These are phyloP conservation scores for Cephus nigrinus DNA, from an alignment of 2,888 invertebrate species.

Conservation along the genomic window DNA sequence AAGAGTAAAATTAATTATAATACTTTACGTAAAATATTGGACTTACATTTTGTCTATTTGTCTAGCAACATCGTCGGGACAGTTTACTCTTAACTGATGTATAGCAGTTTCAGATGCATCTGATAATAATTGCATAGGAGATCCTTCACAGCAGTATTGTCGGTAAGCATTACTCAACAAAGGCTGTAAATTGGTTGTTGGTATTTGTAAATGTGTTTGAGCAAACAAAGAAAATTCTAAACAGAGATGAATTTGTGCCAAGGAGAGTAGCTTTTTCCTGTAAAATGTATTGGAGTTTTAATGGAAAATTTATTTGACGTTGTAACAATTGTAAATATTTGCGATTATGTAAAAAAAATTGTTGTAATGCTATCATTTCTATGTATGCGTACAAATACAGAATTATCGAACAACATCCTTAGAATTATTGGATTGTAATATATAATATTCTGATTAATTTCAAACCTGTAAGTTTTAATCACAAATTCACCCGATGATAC, in stretches of 20 bases:
- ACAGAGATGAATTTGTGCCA: conserved; percentile 53
- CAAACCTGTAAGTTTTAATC: conserved; percentile 24
- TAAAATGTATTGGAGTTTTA: conserved; percentile 17
- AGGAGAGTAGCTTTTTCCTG: conserved; percentile 43
- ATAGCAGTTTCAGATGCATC: conserved; percentile 32
- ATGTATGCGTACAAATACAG: background rate
- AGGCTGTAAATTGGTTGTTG: conserved; percentile 37
- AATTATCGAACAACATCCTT: background rate
- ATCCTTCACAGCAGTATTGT: conserved; percentile 41
- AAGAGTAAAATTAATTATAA: conserved; percentile 8
- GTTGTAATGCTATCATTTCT: background rate
- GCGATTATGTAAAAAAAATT: background rate
- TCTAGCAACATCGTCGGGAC: conserved; percentile 32
- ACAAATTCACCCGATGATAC: conserved; percentile 38
- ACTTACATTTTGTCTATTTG: conserved; percentile 41
- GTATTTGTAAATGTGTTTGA: conserved; percentile 47
- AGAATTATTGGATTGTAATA: background rate
- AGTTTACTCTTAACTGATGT: conserved; percentile 28
- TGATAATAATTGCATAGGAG: conserved; percentile 33
- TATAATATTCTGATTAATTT: conserved; percentile 9
- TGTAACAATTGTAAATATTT: background rate
- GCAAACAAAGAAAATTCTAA: conserved; percentile 52
- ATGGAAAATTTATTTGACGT: background rate
- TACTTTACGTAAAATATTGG: conserved; percentile 11
- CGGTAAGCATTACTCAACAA: conserved; percentile 44